Conservation (phyloP, 2,797 vertebrate genomes). For the Propithecus perrieri region DNA sequence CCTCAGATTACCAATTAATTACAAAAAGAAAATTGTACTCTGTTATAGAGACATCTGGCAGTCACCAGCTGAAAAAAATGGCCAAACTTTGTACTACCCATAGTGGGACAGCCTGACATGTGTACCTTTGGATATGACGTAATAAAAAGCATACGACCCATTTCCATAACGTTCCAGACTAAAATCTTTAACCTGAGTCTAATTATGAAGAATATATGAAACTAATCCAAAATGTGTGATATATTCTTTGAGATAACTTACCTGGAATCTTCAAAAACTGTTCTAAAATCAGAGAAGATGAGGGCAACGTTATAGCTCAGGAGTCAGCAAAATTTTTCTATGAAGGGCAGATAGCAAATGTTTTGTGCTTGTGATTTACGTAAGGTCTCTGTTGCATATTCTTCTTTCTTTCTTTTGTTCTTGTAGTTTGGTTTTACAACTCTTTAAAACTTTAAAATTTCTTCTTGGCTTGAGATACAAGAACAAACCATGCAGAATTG, state of each 20-base stretch:
- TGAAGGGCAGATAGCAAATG: neutral
- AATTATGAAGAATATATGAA: neutral
- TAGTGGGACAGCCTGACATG: neutral
- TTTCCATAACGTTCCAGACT: neutral
- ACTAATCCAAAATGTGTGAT: neutral
- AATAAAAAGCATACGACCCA: neutral
- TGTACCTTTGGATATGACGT: neutral
- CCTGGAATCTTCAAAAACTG: neutral
- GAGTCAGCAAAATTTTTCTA: neutral
- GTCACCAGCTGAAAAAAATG: neutral
- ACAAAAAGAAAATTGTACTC: neutral
- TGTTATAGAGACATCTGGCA: neutral
- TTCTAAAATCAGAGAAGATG: neutral
- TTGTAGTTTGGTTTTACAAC: neutral
- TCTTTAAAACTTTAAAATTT: slow-evolving; percentile 8
- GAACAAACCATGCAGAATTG: neutral
- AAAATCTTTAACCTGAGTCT: neutral
- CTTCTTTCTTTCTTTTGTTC: neutral
- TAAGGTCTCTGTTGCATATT: neutral
- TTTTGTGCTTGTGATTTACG: neutral
- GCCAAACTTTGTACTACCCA: neutral
- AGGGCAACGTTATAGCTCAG: neutral
- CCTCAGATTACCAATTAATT: neutral
- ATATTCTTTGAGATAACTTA: neutral
- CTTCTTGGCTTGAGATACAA: neutral